Percentiles rank a stretch among this genome's conserved stretches.
Conservation (phyloP, 1,140 invertebrate genomes). For the Oedothorax gibbosus region DNA sequence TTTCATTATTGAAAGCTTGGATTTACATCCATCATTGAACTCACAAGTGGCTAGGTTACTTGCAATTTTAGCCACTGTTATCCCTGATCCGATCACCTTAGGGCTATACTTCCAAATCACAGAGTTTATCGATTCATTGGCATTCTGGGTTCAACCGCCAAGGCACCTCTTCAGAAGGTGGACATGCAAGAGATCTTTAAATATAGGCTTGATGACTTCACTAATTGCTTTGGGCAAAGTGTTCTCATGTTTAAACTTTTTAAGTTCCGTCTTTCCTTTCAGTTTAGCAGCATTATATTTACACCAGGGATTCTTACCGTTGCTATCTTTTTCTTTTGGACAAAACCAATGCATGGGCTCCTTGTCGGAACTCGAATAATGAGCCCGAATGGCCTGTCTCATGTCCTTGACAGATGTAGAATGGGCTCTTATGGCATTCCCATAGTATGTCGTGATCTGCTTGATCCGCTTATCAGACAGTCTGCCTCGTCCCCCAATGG, state of each 20-base stretch:
- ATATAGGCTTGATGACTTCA: constrained; percentile 11
- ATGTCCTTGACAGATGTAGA: neutral
- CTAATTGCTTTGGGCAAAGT: neutral
- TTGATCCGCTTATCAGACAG: too few relatives aligned
- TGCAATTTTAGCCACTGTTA: constrained; percentile 4
- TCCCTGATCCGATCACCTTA: constrained; percentile 1
- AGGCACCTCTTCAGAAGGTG: constrained; percentile 3
- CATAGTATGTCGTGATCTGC: too few relatives aligned
- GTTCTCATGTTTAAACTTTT: neutral
- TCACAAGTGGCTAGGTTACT: neutral
- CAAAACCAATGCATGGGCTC: constrained; percentile 35
- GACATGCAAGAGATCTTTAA: constrained; percentile 3
- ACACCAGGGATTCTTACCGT: neutral
- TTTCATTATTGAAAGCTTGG: too few relatives aligned
- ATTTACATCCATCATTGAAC: neutral
- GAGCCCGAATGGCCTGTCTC: neutral
- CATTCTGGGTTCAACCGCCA: constrained; percentile 15
- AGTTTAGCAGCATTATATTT: neutral
- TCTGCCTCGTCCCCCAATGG: too few relatives aligned
- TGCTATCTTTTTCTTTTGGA: neutral
- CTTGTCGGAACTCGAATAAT: constrained; percentile 6
- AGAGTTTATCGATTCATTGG: constrained; percentile 16
- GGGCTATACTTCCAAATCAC: constrained; percentile 18
- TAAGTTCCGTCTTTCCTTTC: neutral
- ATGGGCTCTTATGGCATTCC: neutral